Conservation (phyloP, 2,113 vertebrate species). For the Platycercus adscitus region DNA sequence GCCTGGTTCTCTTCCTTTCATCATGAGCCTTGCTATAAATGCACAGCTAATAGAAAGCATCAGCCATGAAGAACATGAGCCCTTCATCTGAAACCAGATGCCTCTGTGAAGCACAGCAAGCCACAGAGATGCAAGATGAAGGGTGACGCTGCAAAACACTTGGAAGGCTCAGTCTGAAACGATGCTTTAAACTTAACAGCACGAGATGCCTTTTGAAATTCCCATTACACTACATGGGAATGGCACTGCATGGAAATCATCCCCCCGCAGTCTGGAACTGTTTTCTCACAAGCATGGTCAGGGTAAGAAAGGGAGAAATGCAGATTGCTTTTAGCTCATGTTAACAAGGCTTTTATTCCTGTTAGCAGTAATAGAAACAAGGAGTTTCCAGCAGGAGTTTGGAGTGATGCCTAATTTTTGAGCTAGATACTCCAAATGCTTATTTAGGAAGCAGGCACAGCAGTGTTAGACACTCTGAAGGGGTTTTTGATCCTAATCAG, state of each 20-base stretch:
- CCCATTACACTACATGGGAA: background rate
- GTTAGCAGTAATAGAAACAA: constrained; percentile 20
- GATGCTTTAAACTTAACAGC: background rate
- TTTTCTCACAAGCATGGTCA: background rate
- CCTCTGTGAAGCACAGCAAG: background rate
- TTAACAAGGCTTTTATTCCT: constrained; percentile 37
- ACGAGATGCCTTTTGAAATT: background rate
- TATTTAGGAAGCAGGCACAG: background rate
- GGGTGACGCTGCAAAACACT: background rate
- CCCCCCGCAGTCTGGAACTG: background rate
- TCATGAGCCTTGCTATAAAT: background rate
- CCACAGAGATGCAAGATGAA: background rate
- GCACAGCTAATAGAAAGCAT: background rate
- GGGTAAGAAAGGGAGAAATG: background rate
- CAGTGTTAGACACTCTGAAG: background rate
- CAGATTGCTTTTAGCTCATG: background rate
- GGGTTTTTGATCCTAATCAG: background rate
- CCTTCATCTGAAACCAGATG: background rate
- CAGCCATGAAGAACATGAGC: background rate
- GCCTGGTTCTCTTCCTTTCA: background rate
- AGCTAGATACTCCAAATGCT: background rate
- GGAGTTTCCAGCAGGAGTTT: constrained; percentile 32
- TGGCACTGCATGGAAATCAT: background rate
- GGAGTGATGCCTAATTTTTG: constrained; percentile 30
- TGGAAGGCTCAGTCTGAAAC: background rate